A percentile compares a stretch with the other conserved stretches of the same genome.
Conservation (phyloP, 2,888 invertebrate genomes). For the Malthinus seriepunctatus region DNA sequence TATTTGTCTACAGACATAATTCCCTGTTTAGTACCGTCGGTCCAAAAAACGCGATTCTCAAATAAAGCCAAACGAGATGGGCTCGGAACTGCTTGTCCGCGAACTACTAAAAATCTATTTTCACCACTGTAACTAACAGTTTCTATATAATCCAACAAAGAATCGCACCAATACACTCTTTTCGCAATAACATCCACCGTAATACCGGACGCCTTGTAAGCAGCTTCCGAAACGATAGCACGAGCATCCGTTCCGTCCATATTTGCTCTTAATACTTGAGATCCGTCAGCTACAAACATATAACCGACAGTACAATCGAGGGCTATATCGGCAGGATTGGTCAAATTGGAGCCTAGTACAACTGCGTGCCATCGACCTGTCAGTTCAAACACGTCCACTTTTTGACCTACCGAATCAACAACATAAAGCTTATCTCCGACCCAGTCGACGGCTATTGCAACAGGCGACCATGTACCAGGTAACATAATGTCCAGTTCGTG, state of each 20-base stretch:
- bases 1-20: constrained; percentile 87
- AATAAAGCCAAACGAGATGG: constrained; percentile 83
- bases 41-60: constrained; percentile 89
- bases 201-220: constrained; percentile 91
- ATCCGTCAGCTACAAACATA: constrained; percentile 86
- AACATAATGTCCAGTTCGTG: constrained; percentile 70
- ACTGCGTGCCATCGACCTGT: constrained; percentile 88
- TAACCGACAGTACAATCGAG: constrained; percentile 89
- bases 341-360: constrained; percentile 87
- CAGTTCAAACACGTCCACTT: constrained; percentile 91
- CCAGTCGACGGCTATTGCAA: constrained; percentile 95
- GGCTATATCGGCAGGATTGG: constrained; percentile 88
- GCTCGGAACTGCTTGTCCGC: constrained; percentile 84
- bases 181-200: constrained; percentile 88
- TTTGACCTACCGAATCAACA: constrained; percentile 89
- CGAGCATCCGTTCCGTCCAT: constrained; percentile 91
- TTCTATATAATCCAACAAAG: constrained; percentile 92
- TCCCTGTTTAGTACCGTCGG: constrained; percentile 87
- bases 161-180: constrained; percentile 96
- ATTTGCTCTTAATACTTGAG: constrained; percentile 81
- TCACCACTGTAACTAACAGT: constrained; percentile 92
- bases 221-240: constrained; percentile 87
- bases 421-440: constrained; percentile 95
- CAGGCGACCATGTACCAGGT: constrained; percentile 87
- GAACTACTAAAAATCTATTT: constrained; percentile 75